A percentile compares a stretch with the other conserved stretches of the same genome.
Conservation (phyloP, 2,888 invertebrate species). For the Cryptosula pallasiana region DNA sequence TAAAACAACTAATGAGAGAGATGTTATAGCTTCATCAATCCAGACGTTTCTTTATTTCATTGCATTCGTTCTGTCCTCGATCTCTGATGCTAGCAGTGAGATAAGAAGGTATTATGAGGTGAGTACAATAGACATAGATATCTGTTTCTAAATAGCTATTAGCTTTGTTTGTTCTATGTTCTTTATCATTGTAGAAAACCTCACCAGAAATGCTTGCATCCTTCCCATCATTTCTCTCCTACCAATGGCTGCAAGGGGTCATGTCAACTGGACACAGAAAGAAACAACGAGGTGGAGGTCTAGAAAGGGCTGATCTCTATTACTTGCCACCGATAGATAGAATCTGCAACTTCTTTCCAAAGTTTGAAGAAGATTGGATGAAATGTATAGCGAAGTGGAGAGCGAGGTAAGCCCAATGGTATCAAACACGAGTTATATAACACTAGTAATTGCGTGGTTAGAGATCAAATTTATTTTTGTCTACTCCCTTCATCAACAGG, state of each 20-base stretch:
- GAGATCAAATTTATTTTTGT: too few species aligned
- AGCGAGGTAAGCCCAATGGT: neutral
- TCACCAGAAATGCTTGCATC: neutral
- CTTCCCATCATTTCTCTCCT: neutral
- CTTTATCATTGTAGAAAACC: neutral
- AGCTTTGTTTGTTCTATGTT: too few species aligned
- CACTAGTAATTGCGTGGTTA: too few species aligned
- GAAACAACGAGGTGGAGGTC: neutral
- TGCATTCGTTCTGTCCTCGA: slow-evolving; percentile 7
- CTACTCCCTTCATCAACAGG: too few species aligned
- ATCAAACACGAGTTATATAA: neutral
- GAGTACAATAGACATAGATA: too few species aligned
- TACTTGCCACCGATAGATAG: neutral
- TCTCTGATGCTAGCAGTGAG: neutral
- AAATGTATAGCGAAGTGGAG: neutral
- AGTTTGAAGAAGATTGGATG: slow-evolving; percentile 4
- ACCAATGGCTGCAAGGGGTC: slow-evolving; percentile 4
- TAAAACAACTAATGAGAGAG: neutral
- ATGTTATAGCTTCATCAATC: neutral
- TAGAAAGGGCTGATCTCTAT: slow-evolving; percentile 1
- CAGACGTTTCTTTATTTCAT: neutral
- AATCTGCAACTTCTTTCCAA: neutral
- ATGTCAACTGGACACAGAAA: neutral
- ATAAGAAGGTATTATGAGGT: neutral
- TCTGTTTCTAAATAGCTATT: too few species aligned